Base-by-base conservation (phyloP, 2,113 vertebrate genomes). In the Tupaia tana region DNA sequence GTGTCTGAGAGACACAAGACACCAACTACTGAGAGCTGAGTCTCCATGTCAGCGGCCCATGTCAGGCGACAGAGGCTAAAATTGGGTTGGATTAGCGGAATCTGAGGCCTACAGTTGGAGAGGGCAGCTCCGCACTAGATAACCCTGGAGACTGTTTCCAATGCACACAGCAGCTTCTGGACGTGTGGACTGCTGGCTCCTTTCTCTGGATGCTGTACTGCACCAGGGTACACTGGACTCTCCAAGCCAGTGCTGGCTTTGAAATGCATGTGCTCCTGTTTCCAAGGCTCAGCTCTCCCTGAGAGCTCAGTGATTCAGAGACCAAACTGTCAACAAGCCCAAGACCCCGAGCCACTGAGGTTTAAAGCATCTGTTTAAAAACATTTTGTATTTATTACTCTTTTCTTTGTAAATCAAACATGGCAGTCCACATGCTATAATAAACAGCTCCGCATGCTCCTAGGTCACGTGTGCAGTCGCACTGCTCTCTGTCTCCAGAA, bases 241-340 rank as follows among this genome's bases (percentile, higher is more conserved):
- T 90, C 77, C 93, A 91, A 97, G 97, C 93, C 93, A 97, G 81
- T 79, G n/a, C 97, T 98, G 98, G 96, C 96, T 98, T 98, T 97
- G 90, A 97, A 97, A 96, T 74, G 69, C 92, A 84, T 97, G 89
- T 90, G 84, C 93, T 96, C 74, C 86, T 64, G 43, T 85, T 97
- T 97, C 97, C 95, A 81, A 95, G 61, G 2, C 96, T 97, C 90
- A 34, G 86, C 92, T 93, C 95, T 80, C 95, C 96, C 94, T 82
- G 71, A 27, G 63, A 14, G 14, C 96, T 96, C 74, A 56, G 79
- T 97, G 96, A 89, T 95, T 98, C 98, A 97, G 95, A 97, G 94
- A 83, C 86, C 89, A 75, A 81, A 84, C 24, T 94, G 91, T 94
- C 25, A 91, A 90, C 77, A 96, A 94, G 93, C 96, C 90, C 94